Conservation (phyloP, 2,888 invertebrate species). For the Peribatodes rhomboidaria region DNA sequence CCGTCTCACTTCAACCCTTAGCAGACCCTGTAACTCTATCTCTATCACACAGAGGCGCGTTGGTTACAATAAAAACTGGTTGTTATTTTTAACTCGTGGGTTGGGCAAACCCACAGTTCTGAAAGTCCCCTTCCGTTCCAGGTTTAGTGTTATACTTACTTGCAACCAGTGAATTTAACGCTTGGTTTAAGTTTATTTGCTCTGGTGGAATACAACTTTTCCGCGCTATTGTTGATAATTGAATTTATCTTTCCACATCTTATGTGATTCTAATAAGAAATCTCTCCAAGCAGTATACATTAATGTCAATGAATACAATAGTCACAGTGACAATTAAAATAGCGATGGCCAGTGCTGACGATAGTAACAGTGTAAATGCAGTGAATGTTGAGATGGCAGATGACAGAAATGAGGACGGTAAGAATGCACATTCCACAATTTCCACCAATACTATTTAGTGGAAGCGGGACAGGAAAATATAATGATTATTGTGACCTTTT, state of each 20-base stretch:
- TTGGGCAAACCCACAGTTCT: constrained; percentile 75
- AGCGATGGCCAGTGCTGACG: background rate
- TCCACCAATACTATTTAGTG: background rate
- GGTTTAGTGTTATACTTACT: constrained; percentile 56
- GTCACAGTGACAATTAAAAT: too few relatives aligned
- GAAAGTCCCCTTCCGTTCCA: constrained; percentile 79
- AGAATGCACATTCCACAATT: background rate
- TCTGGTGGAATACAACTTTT: background rate
- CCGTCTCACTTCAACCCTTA: constrained; percentile 73
- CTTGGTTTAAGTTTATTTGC: background rate
- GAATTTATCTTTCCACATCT: background rate
- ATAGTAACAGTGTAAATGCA: background rate
- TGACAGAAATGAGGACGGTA: background rate
- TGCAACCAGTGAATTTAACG: background rate
- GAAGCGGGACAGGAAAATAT: background rate
- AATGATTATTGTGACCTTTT: background rate
- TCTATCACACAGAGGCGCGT: constrained; percentile 77
- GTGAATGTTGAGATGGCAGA: background rate
- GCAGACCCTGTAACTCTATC: constrained; percentile 71
- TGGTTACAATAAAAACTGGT: constrained; percentile 83
- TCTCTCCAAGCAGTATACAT: background rate
- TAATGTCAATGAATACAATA: background rate
- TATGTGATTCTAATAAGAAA: constrained; percentile 5
- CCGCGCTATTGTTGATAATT: background rate
- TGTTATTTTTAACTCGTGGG: constrained; percentile 84